Percentiles rank a stretch among this genome's conserved stretches.
phyloP scores from a whole-genome alignment of 2,797 vertebrate genomes.

The Clamator glandarius region DNA sequence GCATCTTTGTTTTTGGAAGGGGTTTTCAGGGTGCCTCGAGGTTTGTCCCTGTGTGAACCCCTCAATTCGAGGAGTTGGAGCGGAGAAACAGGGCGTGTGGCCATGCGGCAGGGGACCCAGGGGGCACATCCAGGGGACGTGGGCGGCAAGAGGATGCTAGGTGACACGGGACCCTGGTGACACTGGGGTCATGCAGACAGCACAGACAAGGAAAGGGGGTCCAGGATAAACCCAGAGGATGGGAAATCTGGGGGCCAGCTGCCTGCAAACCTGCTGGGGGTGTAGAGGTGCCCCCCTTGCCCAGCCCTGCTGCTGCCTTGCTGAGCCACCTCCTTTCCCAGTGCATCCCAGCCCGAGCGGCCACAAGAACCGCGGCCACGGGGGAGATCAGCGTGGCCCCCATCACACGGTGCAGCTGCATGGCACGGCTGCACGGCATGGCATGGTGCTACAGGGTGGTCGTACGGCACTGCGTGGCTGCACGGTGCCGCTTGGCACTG shows the following conservation, averaged over 20 bases:
- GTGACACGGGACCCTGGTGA: not conserved
- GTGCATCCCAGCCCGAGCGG: not conserved
- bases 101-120: not conserved
- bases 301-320: not conserved
- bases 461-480: not conserved
- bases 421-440: no score
- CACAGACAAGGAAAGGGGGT: fast-evolving
- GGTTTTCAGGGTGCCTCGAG: not conserved
- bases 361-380: not conserved
- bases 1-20: not conserved
- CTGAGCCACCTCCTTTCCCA: not conserved
- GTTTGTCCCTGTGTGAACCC: not conserved
- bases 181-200: no score
- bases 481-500: not conserved
- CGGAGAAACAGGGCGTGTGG: fast-evolving
- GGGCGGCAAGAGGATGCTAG: not conserved
- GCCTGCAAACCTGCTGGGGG: not conserved
- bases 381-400: not conserved
- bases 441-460: not conserved
- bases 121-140: not conserved
- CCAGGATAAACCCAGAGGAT: not conserved
- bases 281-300: fast-evolving
- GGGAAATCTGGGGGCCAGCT: not conserved
- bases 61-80: fast-evolving
- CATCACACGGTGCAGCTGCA: not conserved